Percentiles rank a stretch among this genome's conserved stretches.
Evolutionary conservation across 1,140 invertebrate genomes (phyloP).

Genomic region (Formica selysi): DNA sequence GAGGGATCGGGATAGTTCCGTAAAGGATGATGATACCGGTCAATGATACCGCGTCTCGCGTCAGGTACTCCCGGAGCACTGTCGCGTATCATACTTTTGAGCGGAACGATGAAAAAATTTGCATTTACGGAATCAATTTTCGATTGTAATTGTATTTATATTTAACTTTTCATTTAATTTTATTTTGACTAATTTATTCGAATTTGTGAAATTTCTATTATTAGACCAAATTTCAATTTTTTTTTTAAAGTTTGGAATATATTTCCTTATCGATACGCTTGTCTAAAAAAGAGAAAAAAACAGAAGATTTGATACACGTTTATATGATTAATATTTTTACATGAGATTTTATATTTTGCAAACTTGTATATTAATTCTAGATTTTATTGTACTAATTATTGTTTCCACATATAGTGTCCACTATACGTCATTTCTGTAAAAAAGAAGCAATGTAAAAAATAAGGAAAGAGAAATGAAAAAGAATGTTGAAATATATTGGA

Average conservation of each 20-base stretch:
- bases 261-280: neutral
- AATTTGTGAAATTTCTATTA: too few species aligned
- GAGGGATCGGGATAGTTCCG: neutral
- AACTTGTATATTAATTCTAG: neutral
- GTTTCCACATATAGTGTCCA: neutral
- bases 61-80: neutral
- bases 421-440: too few species aligned
- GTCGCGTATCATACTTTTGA: slow-evolving; percentile 3
- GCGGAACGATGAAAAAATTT: neutral
- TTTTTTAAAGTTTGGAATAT: neutral
- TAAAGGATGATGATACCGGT: neutral
- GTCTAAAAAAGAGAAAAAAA: neutral
- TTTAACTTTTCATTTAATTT: too few species aligned
- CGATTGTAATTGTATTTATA: neutral
- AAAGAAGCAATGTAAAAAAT: neutral
- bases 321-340: neutral
- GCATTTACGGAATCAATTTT: neutral
- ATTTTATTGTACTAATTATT: neutral
- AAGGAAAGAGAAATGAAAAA: neutral
- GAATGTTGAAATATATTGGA: neutral
- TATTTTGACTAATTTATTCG: too few species aligned
- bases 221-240: too few species aligned
- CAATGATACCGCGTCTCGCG: neutral
- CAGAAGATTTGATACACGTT: neutral
- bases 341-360: neutral